These are phyloP conservation scores for Acanthurus lineatus DNA, from an alignment of 2,797 vertebrate species.

Conservation along the genomic window DNA sequence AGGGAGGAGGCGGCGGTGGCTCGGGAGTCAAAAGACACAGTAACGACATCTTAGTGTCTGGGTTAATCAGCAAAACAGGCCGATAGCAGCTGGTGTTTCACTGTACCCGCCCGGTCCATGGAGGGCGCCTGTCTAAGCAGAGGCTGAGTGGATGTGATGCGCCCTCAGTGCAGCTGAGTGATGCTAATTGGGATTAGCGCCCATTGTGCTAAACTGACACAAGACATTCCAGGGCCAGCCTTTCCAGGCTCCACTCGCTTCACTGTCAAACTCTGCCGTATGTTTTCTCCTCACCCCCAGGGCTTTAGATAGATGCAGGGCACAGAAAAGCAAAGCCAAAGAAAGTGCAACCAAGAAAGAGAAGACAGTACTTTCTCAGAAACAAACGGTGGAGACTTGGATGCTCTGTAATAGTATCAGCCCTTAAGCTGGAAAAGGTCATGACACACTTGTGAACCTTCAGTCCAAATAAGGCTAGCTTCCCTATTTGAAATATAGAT, in stretches of 20 bases:
- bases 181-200: slow-evolving; percentile 84
- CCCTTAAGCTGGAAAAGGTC: slow-evolving; percentile 66
- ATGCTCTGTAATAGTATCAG: slow-evolving; percentile 36
- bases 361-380: background rate
- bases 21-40: slow-evolving; percentile 80
- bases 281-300: slow-evolving; percentile 60
- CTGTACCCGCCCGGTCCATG: slow-evolving; percentile 64
- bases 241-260: slow-evolving; percentile 55
- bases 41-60: slow-evolving; percentile 81
- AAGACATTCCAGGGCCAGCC: slow-evolving; percentile 64
- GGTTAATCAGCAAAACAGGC: slow-evolving; percentile 82
- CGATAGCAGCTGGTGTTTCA: slow-evolving; percentile 81
- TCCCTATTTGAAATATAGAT: background rate
- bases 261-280: slow-evolving; percentile 71
- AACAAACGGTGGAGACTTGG: background rate
- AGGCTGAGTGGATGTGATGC: slow-evolving; percentile 80
- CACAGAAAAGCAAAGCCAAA: slow-evolving; percentile 9
- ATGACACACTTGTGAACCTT: slow-evolving; percentile 82
- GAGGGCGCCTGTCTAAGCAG: slow-evolving; percentile 78
- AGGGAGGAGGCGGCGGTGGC: slow-evolving; percentile 70
- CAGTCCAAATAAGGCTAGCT: slow-evolving; percentile 28
- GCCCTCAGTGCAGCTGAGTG: slow-evolving; percentile 67
- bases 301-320: slow-evolving; percentile 62
- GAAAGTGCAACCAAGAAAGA: slow-evolving; percentile 24
- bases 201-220: slow-evolving; percentile 74